Percentiles rank a stretch among this genome's conserved stretches.
Conservation (phyloP, 1,140 invertebrate genomes). For the Plectrocnemia conspersa region DNA sequence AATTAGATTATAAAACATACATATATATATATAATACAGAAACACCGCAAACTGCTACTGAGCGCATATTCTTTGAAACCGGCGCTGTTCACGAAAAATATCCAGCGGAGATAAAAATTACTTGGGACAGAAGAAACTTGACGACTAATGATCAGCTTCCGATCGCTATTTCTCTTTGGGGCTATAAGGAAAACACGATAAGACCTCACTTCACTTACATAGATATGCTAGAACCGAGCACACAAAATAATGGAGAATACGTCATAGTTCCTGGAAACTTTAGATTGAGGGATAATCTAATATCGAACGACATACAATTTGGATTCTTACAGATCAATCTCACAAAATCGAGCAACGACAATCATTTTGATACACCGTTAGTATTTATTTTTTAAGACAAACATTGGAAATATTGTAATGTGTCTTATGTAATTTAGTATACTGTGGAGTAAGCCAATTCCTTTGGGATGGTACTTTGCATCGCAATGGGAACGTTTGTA, state of each 20-base stretch:
- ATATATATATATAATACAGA: constrained; percentile 54
- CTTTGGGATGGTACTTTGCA: constrained; percentile 87
- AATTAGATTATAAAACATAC: constrained; percentile 1
- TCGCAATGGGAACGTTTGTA: constrained; percentile 78
- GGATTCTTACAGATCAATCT: constrained; percentile 89
- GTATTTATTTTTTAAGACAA: constrained; percentile 41
- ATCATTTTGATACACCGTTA: constrained; percentile 70
- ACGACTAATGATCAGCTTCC: constrained; percentile 71
- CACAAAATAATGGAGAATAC: constrained; percentile 63
- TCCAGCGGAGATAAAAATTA: constrained; percentile 69
- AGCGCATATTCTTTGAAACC: constrained; percentile 76
- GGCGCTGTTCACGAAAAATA: constrained; percentile 65
- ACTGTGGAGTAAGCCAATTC: constrained; percentile 87
- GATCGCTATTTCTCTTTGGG: constrained; percentile 78
- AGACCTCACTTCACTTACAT: constrained; percentile 63
- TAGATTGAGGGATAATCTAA: constrained; percentile 61
- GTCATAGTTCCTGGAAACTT: constrained; percentile 66
- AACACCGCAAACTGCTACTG: constrained; percentile 77
- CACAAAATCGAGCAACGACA: constrained; percentile 69
- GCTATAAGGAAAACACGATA: constrained; percentile 79
- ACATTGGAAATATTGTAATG: not conserved
- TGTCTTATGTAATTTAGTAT: constrained; percentile 51
- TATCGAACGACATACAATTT: constrained; percentile 70
- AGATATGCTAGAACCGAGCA: constrained; percentile 56
- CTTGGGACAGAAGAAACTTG: constrained; percentile 80